Evolutionary conservation across 2,888 invertebrate genomes (phyloP).

Genomic region (Bibio marci): DNA sequence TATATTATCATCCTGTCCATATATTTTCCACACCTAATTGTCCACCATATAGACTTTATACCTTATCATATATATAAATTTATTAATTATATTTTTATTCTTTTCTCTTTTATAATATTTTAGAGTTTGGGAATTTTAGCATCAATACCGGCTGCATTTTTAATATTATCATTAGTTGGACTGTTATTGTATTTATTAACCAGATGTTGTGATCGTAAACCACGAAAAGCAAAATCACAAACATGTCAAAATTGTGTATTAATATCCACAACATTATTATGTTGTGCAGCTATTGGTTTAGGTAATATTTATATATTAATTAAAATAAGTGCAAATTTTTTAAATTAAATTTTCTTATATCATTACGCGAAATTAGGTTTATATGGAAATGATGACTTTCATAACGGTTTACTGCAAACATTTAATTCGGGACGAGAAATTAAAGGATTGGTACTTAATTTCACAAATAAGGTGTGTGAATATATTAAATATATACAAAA

Average conservation of each 20-base stretch:
- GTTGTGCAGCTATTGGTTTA: constrained; percentile 78
- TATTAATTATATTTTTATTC: constrained; percentile 14
- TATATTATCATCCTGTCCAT: too few species aligned
- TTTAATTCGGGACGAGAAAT: constrained; percentile 65
- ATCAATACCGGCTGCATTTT: constrained; percentile 81
- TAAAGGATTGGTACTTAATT: constrained; percentile 58
- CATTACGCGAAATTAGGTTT: constrained; percentile 30
- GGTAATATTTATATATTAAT: constrained; percentile 25
- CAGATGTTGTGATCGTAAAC: constrained; percentile 88
- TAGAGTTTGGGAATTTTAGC: constrained; percentile 88
- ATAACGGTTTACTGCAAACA: constrained; percentile 74
- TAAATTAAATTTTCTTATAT: too few species aligned
- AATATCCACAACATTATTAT: constrained; percentile 49
- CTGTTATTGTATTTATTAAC: constrained; percentile 84
- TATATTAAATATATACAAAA: constrained; percentile 1
- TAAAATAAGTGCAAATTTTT: not conserved
- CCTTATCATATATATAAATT: too few species aligned
- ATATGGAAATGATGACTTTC: constrained; percentile 89
- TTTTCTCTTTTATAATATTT: constrained; percentile 19
- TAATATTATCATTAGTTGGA: constrained; percentile 75
- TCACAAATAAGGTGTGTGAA: constrained; percentile 56
- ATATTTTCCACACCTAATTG: too few species aligned
- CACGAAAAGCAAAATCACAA: constrained; percentile 39
- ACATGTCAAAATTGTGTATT: constrained; percentile 29
- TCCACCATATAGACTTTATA: too few species aligned